Percentiles rank a stretch among this genome's conserved stretches.
Evolutionary conservation across 1,140 invertebrate genomes (phyloP).

Genomic region (Tribolium castaneum): DNA sequence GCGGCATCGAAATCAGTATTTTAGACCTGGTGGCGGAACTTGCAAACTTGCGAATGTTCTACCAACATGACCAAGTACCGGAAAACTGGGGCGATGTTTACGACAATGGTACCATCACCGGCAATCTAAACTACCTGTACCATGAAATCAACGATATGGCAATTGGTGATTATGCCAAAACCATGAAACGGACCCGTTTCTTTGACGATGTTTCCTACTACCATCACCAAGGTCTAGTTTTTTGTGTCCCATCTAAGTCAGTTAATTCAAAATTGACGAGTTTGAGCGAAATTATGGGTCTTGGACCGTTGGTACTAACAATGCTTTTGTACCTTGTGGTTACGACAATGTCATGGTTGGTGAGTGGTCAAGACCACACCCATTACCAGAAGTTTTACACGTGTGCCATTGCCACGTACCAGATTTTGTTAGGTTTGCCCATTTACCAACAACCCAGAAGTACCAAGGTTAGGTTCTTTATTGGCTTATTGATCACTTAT

Average conservation of each 20-base stretch:
- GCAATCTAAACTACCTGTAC: conserved; percentile 37
- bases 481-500: conserved; percentile 46
- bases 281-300: neutral
- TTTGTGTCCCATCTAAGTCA: conserved; percentile 46
- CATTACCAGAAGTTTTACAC: neutral
- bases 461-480: conserved; percentile 42
- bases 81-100: conserved; percentile 44
- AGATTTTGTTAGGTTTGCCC: conserved; percentile 26
- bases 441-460: conserved; percentile 15
- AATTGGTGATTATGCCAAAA: conserved; percentile 44
- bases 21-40: conserved; percentile 43
- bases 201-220: conserved; percentile 40
- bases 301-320: conserved; percentile 21
- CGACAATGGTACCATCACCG: conserved; percentile 47
- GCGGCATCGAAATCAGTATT: conserved; percentile 50
- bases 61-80: conserved; percentile 11
- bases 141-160: conserved; percentile 42
- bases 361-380: neutral
- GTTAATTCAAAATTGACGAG: neutral
- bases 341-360: conserved; percentile 31
- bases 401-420: conserved; percentile 26
- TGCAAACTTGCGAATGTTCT: conserved; percentile 41
- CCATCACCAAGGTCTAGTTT: conserved; percentile 42
- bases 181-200: conserved; percentile 13
- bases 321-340: conserved; percentile 24